A percentile compares a stretch with the other conserved stretches of the same genome.
Evolutionary conservation across 2,888 invertebrate genomes (phyloP).

Genomic region (Thereva nobilitata): DNA sequence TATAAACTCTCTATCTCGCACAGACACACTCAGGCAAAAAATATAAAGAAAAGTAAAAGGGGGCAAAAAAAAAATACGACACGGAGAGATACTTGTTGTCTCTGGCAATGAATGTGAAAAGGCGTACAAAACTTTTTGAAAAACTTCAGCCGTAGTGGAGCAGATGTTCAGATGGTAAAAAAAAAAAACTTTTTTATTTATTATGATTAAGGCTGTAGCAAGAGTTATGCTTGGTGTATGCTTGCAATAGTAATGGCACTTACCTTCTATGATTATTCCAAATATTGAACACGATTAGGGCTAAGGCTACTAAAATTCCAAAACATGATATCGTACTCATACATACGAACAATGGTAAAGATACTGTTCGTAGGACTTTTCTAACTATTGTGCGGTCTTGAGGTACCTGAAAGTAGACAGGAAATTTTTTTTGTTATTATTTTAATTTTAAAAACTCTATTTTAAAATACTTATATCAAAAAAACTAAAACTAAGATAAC

Average conservation of each 20-base stretch:
- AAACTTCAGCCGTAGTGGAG: too few relatives aligned
- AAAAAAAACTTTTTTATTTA: slow-evolving; percentile 7
- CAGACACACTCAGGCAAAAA: too few relatives aligned
- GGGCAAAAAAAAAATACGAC: too few relatives aligned
- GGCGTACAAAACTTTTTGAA: too few relatives aligned
- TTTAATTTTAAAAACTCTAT: background rate
- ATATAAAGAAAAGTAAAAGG: too few relatives aligned
- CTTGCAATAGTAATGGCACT: slow-evolving; percentile 43
- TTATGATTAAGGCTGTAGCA: background rate
- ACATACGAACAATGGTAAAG: slow-evolving; percentile 86
- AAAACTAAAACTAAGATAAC: too few relatives aligned
- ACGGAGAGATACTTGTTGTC: too few relatives aligned
- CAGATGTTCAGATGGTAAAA: too few relatives aligned
- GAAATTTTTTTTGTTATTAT: background rate
- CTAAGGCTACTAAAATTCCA: slow-evolving; percentile 84
- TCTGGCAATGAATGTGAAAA: too few relatives aligned
- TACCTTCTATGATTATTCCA: slow-evolving; percentile 92
- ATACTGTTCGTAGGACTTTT: slow-evolving; percentile 82
- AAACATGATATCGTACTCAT: slow-evolving; percentile 90
- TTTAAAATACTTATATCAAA: too few relatives aligned
- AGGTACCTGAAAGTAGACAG: slow-evolving; percentile 71
- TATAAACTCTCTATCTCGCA: too few relatives aligned
- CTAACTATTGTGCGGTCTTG: slow-evolving; percentile 92
- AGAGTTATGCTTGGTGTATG: background rate
- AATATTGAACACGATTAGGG: slow-evolving; percentile 88